phyloP scores from a whole-genome alignment of 2,113 vertebrate genomes.

The Ageneiosus marmoratus region DNA sequence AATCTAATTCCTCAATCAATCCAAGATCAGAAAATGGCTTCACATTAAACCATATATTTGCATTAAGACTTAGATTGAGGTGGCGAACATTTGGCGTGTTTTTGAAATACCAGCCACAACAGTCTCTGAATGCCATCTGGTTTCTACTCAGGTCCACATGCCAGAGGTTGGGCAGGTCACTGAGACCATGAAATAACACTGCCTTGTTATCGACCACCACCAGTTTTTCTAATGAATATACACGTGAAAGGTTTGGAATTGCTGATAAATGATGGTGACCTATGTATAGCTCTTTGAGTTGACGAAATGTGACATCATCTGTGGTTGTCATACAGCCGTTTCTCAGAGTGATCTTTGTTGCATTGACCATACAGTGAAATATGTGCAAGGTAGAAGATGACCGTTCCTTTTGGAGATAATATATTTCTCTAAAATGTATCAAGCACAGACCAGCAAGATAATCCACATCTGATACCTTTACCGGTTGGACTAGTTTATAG shows the following conservation, averaged over 20 bases:
- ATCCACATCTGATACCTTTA: accelerated
- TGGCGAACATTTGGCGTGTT: conserved; percentile 58
- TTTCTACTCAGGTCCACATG: conserved; percentile 73
- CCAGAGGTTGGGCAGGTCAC: conserved; percentile 57
- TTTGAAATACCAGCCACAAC: conserved; percentile 39
- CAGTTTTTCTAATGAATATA: conserved; percentile 64
- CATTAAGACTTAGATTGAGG: conserved; percentile 77
- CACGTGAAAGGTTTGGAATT: conserved; percentile 59
- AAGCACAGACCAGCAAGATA: conserved; percentile 68
- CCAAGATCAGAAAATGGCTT: conserved; percentile 59
- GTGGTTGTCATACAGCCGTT: accelerated
- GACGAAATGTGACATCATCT: conserved; percentile 36
- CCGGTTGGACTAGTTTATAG: conserved; percentile 57
- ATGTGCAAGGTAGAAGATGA: neutral
- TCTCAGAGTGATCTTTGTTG: conserved; percentile 67
- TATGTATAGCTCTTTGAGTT: conserved; percentile 64
- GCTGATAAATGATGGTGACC: conserved; percentile 18
- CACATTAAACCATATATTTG: no score
- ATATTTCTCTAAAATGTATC: conserved; percentile 65
- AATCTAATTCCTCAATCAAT: conserved; percentile 67
- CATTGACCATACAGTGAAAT: conserved; percentile 66
- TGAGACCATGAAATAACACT: neutral
- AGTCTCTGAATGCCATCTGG: conserved; percentile 40
- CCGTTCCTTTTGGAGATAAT: neutral
- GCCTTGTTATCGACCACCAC: conserved; percentile 57